Percentiles rank a stretch among this genome's conserved stretches.
Conservation (phyloP, 1,140 invertebrate species). For the Drosophila punjabiensis region DNA sequence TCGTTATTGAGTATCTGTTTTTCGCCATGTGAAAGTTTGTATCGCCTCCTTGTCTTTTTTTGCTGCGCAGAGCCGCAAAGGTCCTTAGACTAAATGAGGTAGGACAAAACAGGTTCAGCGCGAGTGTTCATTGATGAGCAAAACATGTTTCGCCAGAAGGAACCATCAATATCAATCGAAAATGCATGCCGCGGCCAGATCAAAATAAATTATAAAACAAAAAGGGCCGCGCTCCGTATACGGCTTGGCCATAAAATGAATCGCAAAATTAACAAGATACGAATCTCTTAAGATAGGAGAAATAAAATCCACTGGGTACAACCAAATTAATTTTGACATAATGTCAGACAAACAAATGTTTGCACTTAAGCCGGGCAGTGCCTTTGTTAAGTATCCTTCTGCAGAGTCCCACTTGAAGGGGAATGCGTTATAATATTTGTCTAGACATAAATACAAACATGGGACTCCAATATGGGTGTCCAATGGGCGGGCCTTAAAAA, state of each 20-base stretch:
- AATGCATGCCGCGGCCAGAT: constrained; percentile 56
- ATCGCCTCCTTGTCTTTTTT: constrained; percentile 41
- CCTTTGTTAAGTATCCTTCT: constrained; percentile 36
- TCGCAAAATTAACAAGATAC: constrained; percentile 61
- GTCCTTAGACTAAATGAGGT: constrained; percentile 47
- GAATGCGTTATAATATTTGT: constrained; percentile 30
- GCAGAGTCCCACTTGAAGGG: constrained; percentile 17
- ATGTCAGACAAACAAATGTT: constrained; percentile 60
- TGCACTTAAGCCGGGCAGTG: constrained; percentile 49
- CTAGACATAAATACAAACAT: constrained; percentile 34
- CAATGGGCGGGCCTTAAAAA: constrained; percentile 3
- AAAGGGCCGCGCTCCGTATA: constrained; percentile 45
- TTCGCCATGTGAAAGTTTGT: constrained; percentile 40
- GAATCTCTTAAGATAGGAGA: constrained; percentile 54
- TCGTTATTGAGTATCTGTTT: constrained; percentile 31
- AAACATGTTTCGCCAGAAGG: constrained; percentile 54
- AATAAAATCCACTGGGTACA: constrained; percentile 59
- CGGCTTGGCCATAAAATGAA: constrained; percentile 52
- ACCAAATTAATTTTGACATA: constrained; percentile 63
- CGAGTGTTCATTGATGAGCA: constrained; percentile 52
- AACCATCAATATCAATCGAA: constrained; percentile 62
- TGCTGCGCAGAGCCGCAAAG: constrained; percentile 13
- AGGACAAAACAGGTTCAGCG: constrained; percentile 42
- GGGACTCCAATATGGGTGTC: not conserved
- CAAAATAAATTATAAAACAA: constrained; percentile 63